Base-by-base conservation (phyloP, 2,888 invertebrate species). In the Drosophila seclusa region DNA sequence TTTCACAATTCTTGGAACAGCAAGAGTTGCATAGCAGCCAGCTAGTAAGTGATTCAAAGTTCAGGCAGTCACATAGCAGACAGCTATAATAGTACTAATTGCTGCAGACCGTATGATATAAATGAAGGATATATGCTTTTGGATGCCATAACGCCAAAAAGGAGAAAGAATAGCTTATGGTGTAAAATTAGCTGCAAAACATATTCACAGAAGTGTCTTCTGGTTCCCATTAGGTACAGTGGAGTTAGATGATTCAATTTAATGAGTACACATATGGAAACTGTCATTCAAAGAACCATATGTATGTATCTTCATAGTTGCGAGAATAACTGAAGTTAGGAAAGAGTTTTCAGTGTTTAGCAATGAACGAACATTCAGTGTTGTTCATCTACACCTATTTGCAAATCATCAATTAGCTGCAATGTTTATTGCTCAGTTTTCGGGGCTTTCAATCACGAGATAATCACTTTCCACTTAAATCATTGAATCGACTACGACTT, bases 391-490 rank as follows among this genome's bases (percentile, higher is more conserved):
- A 40, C 29, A 38, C 29, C 10, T 16, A 6, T 29, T 40, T 34
- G 34, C 38, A 38, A 53, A 40, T 29, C 31, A 24, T 55, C 52
- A 59, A 65, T 59, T 59, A 53, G 31, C 21, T 36, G 18, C 48
- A 42, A 65, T 63, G 53, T 48, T 32, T 34, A 63, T 60, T 65
- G 68, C 77, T 32, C 55, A 69, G 59, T 73, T 77, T 62, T 66
- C 40, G 54, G 77, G 54, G 68, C 49, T 45, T 72, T 62, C 61
- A 32, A 58, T 54, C 49, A 67, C 24, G 55, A 34, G 18, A 60
- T 68, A 77, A 77, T 77, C 73, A 73, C 68, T 77, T 73, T 72
- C 77, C 73, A 69, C 77, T 68, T 55, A 53, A 57, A 45, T 52
- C 58, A 55, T 31, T 58, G 31, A 45, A 36, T 53, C 32, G 36